Percentiles rank a stretch among this genome's conserved stretches.
phyloP scores from a whole-genome alignment of 1,140 invertebrate species.

The Colletes gigas region DNA sequence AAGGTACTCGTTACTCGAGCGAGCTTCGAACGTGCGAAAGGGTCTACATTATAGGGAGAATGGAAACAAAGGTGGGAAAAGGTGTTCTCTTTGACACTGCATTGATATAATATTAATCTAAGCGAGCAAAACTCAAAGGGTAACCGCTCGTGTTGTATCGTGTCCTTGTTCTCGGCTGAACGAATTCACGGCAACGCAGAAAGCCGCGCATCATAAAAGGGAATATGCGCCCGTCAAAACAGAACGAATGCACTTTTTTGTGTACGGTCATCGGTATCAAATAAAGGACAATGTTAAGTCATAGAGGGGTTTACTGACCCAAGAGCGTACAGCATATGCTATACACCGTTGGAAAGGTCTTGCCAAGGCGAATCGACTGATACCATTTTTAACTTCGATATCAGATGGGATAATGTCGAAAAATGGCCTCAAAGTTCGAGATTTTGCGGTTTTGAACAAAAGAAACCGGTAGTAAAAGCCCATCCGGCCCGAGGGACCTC shows the following conservation, averaged over 20 bases:
- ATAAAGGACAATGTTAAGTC: too few relatives aligned
- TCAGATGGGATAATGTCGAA: too few relatives aligned
- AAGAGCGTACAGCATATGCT: too few relatives aligned
- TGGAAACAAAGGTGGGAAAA: constrained; percentile 28
- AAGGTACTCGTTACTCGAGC: constrained; percentile 40
- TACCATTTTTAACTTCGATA: too few relatives aligned
- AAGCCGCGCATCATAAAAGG: constrained; percentile 31
- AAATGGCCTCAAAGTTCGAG: too few relatives aligned
- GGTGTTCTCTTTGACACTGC: constrained; percentile 64
- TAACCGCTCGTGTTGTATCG: constrained; percentile 58
- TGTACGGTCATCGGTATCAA: background rate
- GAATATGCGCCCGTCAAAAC: background rate
- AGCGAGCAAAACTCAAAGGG: constrained; percentile 71
- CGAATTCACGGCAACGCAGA: constrained; percentile 49
- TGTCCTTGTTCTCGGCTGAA: constrained; percentile 65
- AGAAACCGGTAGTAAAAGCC: too few relatives aligned
- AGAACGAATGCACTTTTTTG: constrained; percentile 4
- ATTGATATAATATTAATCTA: constrained; percentile 74
- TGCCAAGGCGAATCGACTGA: too few relatives aligned
- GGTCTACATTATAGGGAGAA: constrained; percentile 25
- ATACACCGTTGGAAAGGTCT: too few relatives aligned
- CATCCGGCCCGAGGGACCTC: too few relatives aligned
- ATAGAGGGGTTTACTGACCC: too few relatives aligned
- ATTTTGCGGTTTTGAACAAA: too few relatives aligned
- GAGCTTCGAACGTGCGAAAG: constrained; percentile 48